These are phyloP conservation scores for Megaceryle torquata DNA, from an alignment of 2,113 vertebrate genomes.

Conservation along the genomic window DNA sequence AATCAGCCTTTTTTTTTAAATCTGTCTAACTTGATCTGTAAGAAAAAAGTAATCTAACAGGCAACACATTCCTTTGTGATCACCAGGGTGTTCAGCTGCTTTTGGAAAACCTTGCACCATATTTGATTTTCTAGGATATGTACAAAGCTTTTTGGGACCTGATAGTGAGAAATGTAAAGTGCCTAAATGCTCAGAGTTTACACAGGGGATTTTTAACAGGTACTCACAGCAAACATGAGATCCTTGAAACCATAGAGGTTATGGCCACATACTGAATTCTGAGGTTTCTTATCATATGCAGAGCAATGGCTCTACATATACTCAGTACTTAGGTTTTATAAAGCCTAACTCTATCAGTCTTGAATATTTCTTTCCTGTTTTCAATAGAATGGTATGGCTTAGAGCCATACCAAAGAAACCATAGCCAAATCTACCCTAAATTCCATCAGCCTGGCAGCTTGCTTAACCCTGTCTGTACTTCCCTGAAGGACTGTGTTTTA, in stretches of 20 bases:
- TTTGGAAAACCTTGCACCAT: not conserved
- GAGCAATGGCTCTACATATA: not conserved
- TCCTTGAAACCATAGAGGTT: not conserved
- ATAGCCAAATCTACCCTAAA: not conserved
- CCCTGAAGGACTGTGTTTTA: not conserved
- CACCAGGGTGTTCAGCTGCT: not conserved
- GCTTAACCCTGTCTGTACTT: not conserved
- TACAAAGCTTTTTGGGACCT: not conserved
- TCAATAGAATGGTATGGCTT: not conserved
- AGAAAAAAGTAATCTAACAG: not conserved
- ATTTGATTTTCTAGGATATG: not conserved
- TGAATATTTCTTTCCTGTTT: slow-evolving; percentile 6
- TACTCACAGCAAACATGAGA: not conserved
- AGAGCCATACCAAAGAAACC: not conserved
- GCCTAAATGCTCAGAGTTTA: not conserved
- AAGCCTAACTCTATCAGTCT: not conserved
- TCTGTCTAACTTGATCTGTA: not conserved
- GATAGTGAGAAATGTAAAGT: not conserved
- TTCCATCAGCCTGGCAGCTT: not conserved
- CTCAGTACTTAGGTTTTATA: not conserved
- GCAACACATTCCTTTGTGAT: not conserved
- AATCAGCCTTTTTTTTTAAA: not conserved
- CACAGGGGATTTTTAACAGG: not conserved
- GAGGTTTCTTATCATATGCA: not conserved
- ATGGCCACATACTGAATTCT: not conserved